Evolutionary conservation across 2,797 vertebrate genomes (phyloP).

Genomic region (Enteromius paludinosus): DNA sequence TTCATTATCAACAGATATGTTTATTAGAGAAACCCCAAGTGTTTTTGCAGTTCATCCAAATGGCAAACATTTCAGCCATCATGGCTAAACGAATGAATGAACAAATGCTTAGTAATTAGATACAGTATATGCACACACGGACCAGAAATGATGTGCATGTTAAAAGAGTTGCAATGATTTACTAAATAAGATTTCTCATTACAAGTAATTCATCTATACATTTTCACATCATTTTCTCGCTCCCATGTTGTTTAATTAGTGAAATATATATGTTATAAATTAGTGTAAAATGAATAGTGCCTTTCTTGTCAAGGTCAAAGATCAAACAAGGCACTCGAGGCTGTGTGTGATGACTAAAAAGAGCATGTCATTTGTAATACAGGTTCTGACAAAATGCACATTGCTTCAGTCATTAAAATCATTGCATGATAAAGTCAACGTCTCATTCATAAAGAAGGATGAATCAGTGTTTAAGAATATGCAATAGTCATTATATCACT

Average conservation of each 20-base stretch:
- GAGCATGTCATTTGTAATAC: not conserved
- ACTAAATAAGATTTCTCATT: not conserved
- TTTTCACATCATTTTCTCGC: not conserved
- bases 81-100: not conserved
- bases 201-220: not conserved
- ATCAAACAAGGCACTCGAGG: not conserved
- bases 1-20: not conserved
- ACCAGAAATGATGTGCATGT: not conserved
- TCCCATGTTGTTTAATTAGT: not conserved
- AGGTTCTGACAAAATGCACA: not conserved
- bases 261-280: not conserved
- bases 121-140: not conserved
- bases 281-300: not conserved
- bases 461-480: not conserved
- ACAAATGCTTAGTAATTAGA: not conserved
- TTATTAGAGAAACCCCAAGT: slow-evolving; percentile 1
- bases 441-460: not conserved
- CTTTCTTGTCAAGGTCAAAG: not conserved
- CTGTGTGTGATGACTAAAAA: not conserved
- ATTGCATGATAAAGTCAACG: not conserved
- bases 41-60: not conserved
- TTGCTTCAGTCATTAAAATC: not conserved
- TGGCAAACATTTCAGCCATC: not conserved
- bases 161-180: not conserved
- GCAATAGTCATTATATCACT: not conserved